These are phyloP conservation scores for Elephas maximus DNA, from an alignment of 2,113 vertebrate species.

Conservation along the genomic window DNA sequence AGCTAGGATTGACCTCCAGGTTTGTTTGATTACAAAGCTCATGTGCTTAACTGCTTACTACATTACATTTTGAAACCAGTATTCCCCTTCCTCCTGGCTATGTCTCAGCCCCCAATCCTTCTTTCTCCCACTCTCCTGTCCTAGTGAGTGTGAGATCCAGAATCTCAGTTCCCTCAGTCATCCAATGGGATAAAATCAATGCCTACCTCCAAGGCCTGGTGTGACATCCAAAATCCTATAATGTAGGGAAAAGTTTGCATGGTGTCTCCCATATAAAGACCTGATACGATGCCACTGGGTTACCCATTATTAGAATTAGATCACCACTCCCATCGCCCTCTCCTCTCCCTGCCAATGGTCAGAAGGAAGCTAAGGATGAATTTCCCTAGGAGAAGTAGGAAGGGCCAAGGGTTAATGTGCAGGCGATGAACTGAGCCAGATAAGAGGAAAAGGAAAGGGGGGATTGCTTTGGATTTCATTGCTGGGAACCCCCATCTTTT, in stretches of 20 bases:
- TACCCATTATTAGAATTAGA: not conserved
- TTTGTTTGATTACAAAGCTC: not conserved
- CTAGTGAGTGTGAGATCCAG: not conserved
- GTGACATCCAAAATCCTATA: not conserved
- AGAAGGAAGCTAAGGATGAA: not conserved
- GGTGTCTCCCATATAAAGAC: not conserved
- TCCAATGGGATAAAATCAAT: not conserved
- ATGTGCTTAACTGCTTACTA: not conserved
- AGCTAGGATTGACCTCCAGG: not conserved
- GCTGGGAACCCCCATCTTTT: not conserved
- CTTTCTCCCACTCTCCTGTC: not conserved
- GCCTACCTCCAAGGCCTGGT: not conserved
- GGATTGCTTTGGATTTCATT: not conserved
- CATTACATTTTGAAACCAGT: not conserved
- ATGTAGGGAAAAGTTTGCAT: not conserved
- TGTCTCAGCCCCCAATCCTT: rapidly evolving
- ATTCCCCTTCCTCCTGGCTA: not conserved
- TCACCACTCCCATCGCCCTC: not conserved
- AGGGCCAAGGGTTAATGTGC: conserved; percentile 42
- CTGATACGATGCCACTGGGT: not conserved
- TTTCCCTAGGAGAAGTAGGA: not conserved
- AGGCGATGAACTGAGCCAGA: conserved; percentile 51
- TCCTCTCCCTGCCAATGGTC: not conserved
- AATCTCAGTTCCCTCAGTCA: not conserved
- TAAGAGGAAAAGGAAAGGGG: not conserved